Evolutionary conservation across 2,113 vertebrate genomes (phyloP).

Genomic region (Scartelaos histophorus): DNA sequence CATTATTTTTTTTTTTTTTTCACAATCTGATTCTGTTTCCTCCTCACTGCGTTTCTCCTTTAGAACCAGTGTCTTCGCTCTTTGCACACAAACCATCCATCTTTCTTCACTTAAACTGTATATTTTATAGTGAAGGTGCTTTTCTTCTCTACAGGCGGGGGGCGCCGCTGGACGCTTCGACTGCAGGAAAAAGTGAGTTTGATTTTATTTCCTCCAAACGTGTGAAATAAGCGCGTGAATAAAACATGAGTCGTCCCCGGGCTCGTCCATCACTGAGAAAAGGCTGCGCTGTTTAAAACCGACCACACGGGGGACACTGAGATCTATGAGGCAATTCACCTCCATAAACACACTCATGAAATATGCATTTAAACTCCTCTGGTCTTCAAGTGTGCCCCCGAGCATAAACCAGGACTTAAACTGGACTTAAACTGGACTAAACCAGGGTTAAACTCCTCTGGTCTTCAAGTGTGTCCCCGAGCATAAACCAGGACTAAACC

Average conservation of each 20-base stretch:
- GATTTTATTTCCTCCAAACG: background rate
- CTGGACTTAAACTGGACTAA: background rate
- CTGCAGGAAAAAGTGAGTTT: constrained; percentile 74
- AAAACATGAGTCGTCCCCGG: background rate
- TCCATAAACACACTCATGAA: background rate
- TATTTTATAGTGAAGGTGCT: background rate
- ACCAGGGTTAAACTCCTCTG: background rate
- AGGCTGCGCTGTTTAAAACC: background rate
- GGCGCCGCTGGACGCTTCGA: constrained; percentile 68
- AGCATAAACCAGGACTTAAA: background rate
- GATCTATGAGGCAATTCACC: background rate
- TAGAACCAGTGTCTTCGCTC: too few species aligned
- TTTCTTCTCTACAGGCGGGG: constrained; percentile 11
- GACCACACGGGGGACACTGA: background rate
- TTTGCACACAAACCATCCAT: too few species aligned
- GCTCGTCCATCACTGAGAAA: background rate
- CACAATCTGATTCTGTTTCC: too few species aligned
- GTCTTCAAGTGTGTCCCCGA: background rate
- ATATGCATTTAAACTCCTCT: background rate
- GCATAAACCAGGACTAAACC: background rate
- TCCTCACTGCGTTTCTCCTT: too few species aligned
- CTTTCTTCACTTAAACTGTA: background rate
- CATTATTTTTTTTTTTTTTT: too few species aligned
- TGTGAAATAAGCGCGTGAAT: background rate
- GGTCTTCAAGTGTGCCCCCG: background rate